Evolutionary conservation across 1,140 invertebrate species (phyloP).

Genomic region (Oncopeltus fasciatus): DNA sequence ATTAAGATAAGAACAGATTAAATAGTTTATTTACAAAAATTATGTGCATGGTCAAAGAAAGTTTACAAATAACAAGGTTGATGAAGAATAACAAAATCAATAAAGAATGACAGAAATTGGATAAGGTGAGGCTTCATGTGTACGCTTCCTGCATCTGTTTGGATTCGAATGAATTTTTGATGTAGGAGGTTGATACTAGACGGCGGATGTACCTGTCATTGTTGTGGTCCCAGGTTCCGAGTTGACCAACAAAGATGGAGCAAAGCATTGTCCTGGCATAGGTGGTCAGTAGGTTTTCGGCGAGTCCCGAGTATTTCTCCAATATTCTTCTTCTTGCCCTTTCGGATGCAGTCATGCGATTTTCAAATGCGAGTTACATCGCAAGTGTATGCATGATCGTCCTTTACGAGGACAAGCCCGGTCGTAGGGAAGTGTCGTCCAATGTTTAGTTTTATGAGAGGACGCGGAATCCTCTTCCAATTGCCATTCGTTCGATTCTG

Average conservation of each 20-base stretch:
- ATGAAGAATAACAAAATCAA: too few relatives aligned
- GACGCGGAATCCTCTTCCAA: neutral
- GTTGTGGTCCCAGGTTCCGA: neutral
- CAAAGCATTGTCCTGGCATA: neutral
- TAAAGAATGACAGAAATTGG: too few relatives aligned
- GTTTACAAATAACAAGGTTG: too few relatives aligned
- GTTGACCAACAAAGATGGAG: neutral
- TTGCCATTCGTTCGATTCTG: neutral
- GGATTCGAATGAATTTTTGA: too few relatives aligned
- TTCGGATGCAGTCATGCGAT: constrained; percentile 21
- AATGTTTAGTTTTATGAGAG: neutral
- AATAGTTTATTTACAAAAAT: too few relatives aligned
- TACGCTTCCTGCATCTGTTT: too few relatives aligned
- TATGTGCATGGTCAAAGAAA: too few relatives aligned
- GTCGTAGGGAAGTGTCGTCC: constrained; percentile 17
- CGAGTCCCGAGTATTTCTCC: constrained; percentile 22
- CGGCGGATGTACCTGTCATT: neutral
- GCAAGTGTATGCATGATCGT: constrained; percentile 21
- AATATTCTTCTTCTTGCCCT: constrained; percentile 20
- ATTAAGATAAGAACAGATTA: too few relatives aligned
- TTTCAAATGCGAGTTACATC: constrained; percentile 31
- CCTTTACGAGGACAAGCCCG: constrained; percentile 27
- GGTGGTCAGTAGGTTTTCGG: too few relatives aligned
- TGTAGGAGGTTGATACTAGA: neutral
- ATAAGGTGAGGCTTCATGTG: too few relatives aligned